Base-by-base conservation (phyloP, 2,888 invertebrate genomes). In the Lysandra bellargus region DNA sequence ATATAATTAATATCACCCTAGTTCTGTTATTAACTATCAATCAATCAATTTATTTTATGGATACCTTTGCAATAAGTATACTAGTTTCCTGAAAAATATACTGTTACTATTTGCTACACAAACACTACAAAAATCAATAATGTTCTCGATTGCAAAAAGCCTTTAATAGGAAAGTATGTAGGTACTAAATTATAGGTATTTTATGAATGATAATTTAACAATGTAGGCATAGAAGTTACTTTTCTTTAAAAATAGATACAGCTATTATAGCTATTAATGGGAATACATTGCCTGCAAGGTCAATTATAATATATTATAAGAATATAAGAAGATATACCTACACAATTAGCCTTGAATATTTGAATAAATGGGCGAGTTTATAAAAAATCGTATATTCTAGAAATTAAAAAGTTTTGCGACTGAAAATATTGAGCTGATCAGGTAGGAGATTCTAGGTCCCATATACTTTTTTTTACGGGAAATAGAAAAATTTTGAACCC, bases 271-370 rank as follows among this genome's bases (percentile, higher is more conserved):
- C 30, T 33, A 33, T 7, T 69, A 79, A 60, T 40, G 73, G 74
- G 44, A 40, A 53, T 76, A 79, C 57, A 79, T 53, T 79, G 76
- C 33, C 33, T 76, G 73, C 83, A 84, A 84, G 83, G 84, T 81
- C 81, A 82, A 76, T 83, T 82, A 83, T 80, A 82, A 83, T 80
- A 82, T 82, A 81, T 83, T 82, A 60, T 33, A 81, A 37, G 44
- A 79, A 23, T 23, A 23, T 23, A 23, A 74, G 33, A 77, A 80
- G 61, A 69, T 78, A 78, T 72, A 17, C 4, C 2, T 49, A 23
- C 12, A 69, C 44, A 44, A 49, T 30, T 61, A 30, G 33, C 17
- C 30, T 69, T 78, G 69, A 69, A 69, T 69, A 69, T 69, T 69
- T 69, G 33, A 69, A 69, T 69, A 37, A 69, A 69, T 69, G 5